Conservation (phyloP, 2,888 invertebrate species). For the Kuschelorhynchus macadamiae region DNA sequence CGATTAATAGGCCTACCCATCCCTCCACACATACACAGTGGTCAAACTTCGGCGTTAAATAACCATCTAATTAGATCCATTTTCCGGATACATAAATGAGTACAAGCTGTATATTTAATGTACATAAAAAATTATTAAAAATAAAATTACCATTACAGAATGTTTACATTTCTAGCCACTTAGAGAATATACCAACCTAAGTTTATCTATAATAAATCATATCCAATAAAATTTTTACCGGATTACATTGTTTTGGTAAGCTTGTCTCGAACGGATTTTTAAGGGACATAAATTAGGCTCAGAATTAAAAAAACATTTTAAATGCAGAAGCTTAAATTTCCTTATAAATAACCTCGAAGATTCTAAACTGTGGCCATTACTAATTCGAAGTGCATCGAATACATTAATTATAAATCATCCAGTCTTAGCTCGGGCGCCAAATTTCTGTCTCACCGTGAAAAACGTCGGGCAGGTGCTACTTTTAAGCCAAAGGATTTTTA, state of each 20-base stretch:
- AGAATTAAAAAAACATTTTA: constrained; percentile 31
- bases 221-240: constrained; percentile 17
- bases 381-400: constrained; percentile 47
- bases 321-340: constrained; percentile 26
- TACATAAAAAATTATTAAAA: no score
- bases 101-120: no score
- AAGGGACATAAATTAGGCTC: constrained; percentile 32
- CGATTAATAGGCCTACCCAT: no score
- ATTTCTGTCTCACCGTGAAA: constrained; percentile 49
- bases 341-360: constrained; percentile 40
- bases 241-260: constrained; percentile 28
- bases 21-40: no score
- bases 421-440: constrained; percentile 51
- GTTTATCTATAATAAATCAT: no score
- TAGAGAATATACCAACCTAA: no score
- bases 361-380: constrained; percentile 45
- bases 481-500: constrained; percentile 33
- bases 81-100: no score
- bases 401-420: constrained; percentile 42
- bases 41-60: no score
- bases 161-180: no score
- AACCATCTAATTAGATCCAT: no score
- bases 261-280: constrained; percentile 6
- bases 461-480: constrained; percentile 43
- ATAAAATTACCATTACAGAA: no score